Evolutionary conservation across 2,888 invertebrate genomes (phyloP).

Genomic region (Dorcus hopei): DNA sequence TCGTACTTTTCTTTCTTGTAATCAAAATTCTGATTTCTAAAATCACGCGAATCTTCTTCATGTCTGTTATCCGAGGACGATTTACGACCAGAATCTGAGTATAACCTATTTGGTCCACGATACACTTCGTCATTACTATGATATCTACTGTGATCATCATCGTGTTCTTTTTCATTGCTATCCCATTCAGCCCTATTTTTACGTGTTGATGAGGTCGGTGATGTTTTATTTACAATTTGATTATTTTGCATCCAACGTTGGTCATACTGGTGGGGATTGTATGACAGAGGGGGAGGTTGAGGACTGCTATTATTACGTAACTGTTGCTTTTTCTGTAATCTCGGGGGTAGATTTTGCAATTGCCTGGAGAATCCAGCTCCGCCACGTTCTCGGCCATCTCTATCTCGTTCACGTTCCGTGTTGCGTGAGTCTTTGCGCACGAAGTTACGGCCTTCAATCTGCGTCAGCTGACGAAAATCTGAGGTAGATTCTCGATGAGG

Average conservation of each 20-base stretch:
- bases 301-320: conserved; percentile 48
- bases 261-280: conserved; percentile 33
- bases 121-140: conserved; percentile 39
- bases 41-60: conserved; percentile 46
- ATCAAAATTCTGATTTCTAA: conserved; percentile 32
- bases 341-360: conserved; percentile 81
- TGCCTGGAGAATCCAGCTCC: conserved; percentile 62
- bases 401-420: conserved; percentile 40
- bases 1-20: conserved; percentile 36
- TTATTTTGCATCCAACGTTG: conserved; percentile 31
- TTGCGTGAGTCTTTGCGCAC: conserved; percentile 41
- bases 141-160: conserved; percentile 41
- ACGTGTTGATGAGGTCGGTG: conserved; percentile 6
- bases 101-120: conserved; percentile 35
- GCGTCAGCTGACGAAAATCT: conserved; percentile 45
- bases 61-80: conserved; percentile 38
- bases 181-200: conserved; percentile 21
- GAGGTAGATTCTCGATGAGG: conserved; percentile 16
- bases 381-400: conserved; percentile 33
- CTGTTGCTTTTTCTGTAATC: conserved; percentile 77
- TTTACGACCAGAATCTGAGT: conserved; percentile 33
- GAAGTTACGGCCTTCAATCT: conserved; percentile 47
- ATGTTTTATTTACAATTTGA: conserved; percentile 20
- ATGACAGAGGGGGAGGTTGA: conserved; percentile 32
- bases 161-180: conserved; percentile 27